A percentile compares a stretch with the other conserved stretches of the same genome.
These are phyloP conservation scores for Aegotheles bennettii DNA, from an alignment of 2,113 vertebrate species.

Conservation along the genomic window DNA sequence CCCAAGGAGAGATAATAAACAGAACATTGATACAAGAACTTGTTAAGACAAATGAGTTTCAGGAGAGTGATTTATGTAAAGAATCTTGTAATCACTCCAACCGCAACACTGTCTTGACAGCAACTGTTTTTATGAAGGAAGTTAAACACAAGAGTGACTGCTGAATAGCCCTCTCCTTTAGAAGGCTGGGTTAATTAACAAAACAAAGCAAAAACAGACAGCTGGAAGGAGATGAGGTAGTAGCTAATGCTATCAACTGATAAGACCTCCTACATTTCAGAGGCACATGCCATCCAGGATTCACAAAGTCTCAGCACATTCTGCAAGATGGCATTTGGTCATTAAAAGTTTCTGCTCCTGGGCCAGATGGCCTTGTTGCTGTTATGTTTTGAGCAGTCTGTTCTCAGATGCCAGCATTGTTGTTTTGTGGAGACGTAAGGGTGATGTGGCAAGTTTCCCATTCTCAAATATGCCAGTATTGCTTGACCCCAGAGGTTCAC, in stretches of 20 bases:
- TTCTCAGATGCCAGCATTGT: background rate
- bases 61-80: conserved; percentile 10
- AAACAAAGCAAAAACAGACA: background rate
- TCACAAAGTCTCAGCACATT: background rate
- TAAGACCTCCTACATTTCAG: background rate
- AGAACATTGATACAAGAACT: conserved; percentile 1
- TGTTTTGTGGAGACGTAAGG: background rate
- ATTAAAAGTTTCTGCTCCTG: background rate
- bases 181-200: conserved; percentile 17
- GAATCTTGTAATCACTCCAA: background rate
- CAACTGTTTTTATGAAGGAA: background rate
- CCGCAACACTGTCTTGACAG: background rate
- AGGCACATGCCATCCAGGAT: background rate
- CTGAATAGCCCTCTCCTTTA: background rate
- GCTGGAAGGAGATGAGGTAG: background rate
- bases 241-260: background rate
- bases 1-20: background rate
- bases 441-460: background rate
- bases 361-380: background rate
- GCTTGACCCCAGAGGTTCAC: background rate
- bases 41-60: conserved; percentile 26
- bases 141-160: background rate
- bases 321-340: background rate
- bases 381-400: background rate
- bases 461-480: background rate